A percentile compares a stretch with the other conserved stretches of the same genome.
Evolutionary conservation across 2,888 invertebrate species (phyloP).

Genomic region (Conops quadrifasciatus): DNA sequence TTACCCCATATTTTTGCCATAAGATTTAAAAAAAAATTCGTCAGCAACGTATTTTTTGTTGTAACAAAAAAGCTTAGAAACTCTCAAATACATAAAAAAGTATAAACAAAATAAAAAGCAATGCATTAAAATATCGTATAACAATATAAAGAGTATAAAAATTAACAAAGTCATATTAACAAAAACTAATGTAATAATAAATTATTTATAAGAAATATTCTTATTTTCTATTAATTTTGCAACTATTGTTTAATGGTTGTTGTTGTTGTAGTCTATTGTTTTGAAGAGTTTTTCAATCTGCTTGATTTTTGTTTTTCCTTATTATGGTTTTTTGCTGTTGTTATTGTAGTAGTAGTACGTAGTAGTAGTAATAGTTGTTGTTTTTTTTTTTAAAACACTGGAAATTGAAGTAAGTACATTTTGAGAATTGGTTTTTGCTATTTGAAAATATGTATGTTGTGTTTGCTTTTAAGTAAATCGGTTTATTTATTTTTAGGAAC

Average conservation of each 20-base stretch:
- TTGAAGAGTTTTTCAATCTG: slow-evolving; percentile 32
- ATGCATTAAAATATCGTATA: slow-evolving; percentile 10
- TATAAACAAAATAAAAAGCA: background rate
- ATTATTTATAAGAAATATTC: background rate
- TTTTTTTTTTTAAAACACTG: slow-evolving; percentile 53
- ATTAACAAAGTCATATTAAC: slow-evolving; percentile 16
- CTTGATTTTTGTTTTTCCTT: slow-evolving; percentile 25
- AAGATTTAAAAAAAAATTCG: too few species aligned
- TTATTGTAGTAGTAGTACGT: too few species aligned
- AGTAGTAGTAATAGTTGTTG: slow-evolving; percentile 17
- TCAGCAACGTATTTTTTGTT: too few species aligned
- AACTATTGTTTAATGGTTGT: background rate
- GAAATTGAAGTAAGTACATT: slow-evolving; percentile 45
- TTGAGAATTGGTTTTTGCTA: slow-evolving; percentile 14
- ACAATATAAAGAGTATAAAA: slow-evolving; percentile 22
- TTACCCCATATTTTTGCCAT: too few species aligned
- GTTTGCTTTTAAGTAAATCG: slow-evolving; percentile 15
- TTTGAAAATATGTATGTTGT: slow-evolving; percentile 24
- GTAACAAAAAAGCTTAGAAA: too few species aligned
- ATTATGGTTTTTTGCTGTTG: slow-evolving; percentile 34
- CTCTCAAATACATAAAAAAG: too few species aligned
- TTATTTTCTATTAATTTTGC: slow-evolving; percentile 1
- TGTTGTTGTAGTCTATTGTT: slow-evolving; percentile 25
- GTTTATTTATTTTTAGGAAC: slow-evolving; percentile 51
- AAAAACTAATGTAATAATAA: slow-evolving; percentile 19